Conservation (phyloP, 2,888 invertebrate species). For the Cactoblastis cactorum region DNA sequence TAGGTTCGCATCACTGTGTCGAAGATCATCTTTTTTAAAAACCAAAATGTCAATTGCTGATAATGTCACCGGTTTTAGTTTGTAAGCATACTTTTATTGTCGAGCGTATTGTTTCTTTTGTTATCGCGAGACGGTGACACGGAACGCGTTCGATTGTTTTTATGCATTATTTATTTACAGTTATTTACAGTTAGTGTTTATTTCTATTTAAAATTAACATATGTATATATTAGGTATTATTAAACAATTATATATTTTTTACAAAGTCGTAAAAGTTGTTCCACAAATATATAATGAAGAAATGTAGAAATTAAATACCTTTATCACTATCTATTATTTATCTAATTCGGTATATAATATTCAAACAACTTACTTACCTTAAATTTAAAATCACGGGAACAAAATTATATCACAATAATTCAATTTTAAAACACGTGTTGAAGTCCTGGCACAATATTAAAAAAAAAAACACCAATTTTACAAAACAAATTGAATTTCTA, state of each 20-base stretch:
- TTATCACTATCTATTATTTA: no score
- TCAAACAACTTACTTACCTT: no score
- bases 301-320: no score
- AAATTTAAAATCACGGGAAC: constrained; percentile 34
- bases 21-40: constrained; percentile 48
- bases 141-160: constrained; percentile 22
- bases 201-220: neutral
- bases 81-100: constrained; percentile 43
- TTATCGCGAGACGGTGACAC: constrained; percentile 38
- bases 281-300: no score
- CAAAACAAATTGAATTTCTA: constrained; percentile 50
- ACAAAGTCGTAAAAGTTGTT: no score
- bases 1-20: constrained; percentile 36
- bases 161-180: constrained; percentile 15
- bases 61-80: constrained; percentile 57
- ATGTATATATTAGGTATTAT: no score
- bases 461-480: constrained; percentile 53
- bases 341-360: no score
- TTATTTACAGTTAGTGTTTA: neutral
- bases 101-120: constrained; percentile 38
- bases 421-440: constrained; percentile 44
- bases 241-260: no score
- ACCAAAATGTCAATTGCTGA: constrained; percentile 67
- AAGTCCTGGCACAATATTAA: constrained; percentile 44
- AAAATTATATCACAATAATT: constrained; percentile 39